Base-by-base conservation (phyloP, 2,797 vertebrate species). In the Nasua narica region DNA sequence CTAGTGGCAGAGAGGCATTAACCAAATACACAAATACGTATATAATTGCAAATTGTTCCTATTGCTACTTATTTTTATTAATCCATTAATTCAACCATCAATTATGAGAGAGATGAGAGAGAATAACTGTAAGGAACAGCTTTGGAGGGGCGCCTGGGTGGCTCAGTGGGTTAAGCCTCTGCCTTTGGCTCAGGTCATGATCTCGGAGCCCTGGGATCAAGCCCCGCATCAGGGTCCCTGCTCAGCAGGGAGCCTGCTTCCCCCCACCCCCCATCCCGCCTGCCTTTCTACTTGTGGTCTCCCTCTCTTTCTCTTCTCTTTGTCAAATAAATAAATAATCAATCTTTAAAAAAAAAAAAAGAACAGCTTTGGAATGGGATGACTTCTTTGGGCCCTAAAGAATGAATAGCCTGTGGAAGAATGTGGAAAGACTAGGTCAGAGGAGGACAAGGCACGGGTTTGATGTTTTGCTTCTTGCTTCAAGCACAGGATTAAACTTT, bases 21-120 rank as follows among this genome's bases (percentile, higher is more conserved):
- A 37, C 83, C 43, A 92, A 60, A 67, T 25, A 82, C 8, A 10
- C 14, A 67, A 58, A 88, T 43, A 58, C 70, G 19, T 79, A 81
- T n/a, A 15, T 46, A 65, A 76, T 11, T 50, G 7, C 50, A 60
- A 40, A 76, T 70, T 69, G 25, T 72, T 88, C 37, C 58, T 77
- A 62, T 54, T 76, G 16, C 19, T 60, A 25, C 62, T 92, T 92
- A 35, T 90, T 95, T 97, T 77, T 77, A 69, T 76, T 93, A 43
- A 67, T 46, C 50, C 60, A 85, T 67, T 87, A 82, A 67, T 77
- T 76, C 46, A 91, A 67, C 25, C 54, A 72, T 35, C 81, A 95
- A 7, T 69, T 83, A 70, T 82, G 37, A n/a, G 81, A 23, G 12
- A 77, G 29, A 43, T 35, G 81, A 23, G 12, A 77, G 29, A 82